phyloP scores from a whole-genome alignment of 2,888 invertebrate genomes.

The Polydrusus cervinus region DNA sequence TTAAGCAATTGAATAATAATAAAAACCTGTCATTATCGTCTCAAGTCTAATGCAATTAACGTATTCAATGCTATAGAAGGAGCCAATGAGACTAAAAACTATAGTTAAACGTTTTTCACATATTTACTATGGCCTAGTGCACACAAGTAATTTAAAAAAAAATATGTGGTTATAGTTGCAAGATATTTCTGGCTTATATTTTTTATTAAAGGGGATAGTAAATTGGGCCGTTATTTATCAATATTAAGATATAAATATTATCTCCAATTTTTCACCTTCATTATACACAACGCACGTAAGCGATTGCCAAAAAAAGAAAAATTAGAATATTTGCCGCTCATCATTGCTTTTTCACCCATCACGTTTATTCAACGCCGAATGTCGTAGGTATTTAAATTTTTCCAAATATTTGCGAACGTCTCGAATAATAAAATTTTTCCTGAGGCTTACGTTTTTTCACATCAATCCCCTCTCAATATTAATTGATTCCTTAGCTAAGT shows the following conservation, averaged over 20 bases:
- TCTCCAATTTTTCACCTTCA: neutral
- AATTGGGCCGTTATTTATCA: no score
- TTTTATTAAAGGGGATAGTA: no score
- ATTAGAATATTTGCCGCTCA: constrained; percentile 33
- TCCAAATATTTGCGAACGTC: constrained; percentile 44
- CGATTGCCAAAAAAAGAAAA: constrained; percentile 4
- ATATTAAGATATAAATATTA: neutral
- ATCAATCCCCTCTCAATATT: constrained; percentile 43
- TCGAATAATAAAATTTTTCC: constrained; percentile 44
- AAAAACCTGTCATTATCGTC: no score
- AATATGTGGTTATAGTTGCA: no score
- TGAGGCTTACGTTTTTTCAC: constrained; percentile 45
- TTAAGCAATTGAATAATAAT: no score
- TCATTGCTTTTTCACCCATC: constrained; percentile 38
- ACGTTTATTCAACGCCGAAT: constrained; percentile 41
- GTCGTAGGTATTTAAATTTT: constrained; percentile 45
- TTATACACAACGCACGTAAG: neutral
- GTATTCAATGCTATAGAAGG: no score
- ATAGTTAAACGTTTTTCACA: no score
- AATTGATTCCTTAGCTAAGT: constrained; percentile 40
- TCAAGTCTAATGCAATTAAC: no score
- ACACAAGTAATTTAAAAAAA: no score
- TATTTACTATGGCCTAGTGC: no score
- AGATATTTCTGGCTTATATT: no score
- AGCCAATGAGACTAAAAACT: no score